These are phyloP conservation scores for Conomelus anceps DNA, from an alignment of 2,888 invertebrate genomes.

Conservation along the genomic window DNA sequence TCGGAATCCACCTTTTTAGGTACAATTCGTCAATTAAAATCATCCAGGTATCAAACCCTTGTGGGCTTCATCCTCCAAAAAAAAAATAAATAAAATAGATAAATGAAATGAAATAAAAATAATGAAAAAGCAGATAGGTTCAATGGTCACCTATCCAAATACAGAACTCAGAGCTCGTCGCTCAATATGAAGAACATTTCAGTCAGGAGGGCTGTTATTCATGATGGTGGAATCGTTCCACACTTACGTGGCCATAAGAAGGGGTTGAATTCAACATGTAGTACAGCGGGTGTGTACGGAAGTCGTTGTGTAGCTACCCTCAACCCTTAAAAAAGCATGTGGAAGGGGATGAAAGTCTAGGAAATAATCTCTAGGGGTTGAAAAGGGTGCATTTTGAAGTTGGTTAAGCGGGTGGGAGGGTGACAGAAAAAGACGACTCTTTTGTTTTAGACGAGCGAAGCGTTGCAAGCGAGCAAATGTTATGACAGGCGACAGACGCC, in stretches of 20 bases:
- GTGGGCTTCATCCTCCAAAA: too few relatives aligned
- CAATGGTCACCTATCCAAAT: not conserved
- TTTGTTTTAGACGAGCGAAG: not conserved
- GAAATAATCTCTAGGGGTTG: not conserved
- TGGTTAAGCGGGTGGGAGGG: not conserved
- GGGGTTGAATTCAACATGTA: not conserved
- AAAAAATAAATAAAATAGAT: too few relatives aligned
- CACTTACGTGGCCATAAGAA: not conserved
- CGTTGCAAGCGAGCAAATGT: not conserved
- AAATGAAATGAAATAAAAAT: too few relatives aligned
- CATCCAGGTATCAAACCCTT: too few relatives aligned
- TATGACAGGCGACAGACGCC: not conserved
- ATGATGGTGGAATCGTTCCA: not conserved
- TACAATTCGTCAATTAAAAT: too few relatives aligned
- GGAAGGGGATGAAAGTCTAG: not conserved
- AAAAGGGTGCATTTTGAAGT: not conserved
- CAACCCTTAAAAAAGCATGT: not conserved
- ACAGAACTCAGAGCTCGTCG: not conserved
- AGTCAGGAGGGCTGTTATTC: not conserved
- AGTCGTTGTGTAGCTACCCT: not conserved
- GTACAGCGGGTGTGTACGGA: too few relatives aligned
- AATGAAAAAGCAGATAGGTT: too few relatives aligned
- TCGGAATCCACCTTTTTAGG: too few relatives aligned
- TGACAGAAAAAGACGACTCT: not conserved
- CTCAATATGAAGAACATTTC: not conserved